phyloP scores from a whole-genome alignment of 2,797 vertebrate genomes.

The Siniperca undulata region DNA sequence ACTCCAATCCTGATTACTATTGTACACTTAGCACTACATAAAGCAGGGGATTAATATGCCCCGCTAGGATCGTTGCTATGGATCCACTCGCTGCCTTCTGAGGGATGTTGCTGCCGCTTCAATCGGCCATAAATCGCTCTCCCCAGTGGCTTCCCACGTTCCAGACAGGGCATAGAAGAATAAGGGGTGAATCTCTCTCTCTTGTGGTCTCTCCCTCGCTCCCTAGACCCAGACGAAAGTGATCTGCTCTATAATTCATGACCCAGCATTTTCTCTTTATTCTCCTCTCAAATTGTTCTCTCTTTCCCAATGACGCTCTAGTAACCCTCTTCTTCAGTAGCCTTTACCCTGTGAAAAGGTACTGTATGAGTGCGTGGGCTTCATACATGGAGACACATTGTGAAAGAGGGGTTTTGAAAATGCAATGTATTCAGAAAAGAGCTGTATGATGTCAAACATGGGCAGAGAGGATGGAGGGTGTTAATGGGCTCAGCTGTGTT shows the following conservation, averaged over 20 bases:
- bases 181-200: conserved; percentile 86
- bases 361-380: conserved; percentile 52
- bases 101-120: conserved; percentile 98
- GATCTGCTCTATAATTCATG: conserved; percentile 98
- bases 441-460: conserved; percentile 55
- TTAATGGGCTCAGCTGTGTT: conserved; percentile 57
- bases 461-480: conserved; percentile 46
- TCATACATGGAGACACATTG: conserved; percentile 41
- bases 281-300: conserved; percentile 73
- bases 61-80: conserved; percentile 99
- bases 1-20: conserved; percentile 99
- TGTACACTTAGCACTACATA: conserved; percentile 99
- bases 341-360: conserved; percentile 47
- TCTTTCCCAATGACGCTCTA: conserved; percentile 76
- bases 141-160: conserved; percentile 94
- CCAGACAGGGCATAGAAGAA: conserved; percentile 93
- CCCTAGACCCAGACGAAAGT: conserved; percentile 90
- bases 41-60: conserved; percentile 99
- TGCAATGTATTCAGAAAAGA: conserved; percentile 55
- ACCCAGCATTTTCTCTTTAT: conserved; percentile 85
- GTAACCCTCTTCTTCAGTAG: conserved; percentile 62
- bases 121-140: conserved; percentile 99
- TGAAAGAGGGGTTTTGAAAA: conserved; percentile 40
- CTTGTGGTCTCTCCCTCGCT: conserved; percentile 80
- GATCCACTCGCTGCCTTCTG: conserved; percentile 96